Evolutionary conservation across 1,140 invertebrate genomes (phyloP).

Genomic region (Drosophila insularis): DNA sequence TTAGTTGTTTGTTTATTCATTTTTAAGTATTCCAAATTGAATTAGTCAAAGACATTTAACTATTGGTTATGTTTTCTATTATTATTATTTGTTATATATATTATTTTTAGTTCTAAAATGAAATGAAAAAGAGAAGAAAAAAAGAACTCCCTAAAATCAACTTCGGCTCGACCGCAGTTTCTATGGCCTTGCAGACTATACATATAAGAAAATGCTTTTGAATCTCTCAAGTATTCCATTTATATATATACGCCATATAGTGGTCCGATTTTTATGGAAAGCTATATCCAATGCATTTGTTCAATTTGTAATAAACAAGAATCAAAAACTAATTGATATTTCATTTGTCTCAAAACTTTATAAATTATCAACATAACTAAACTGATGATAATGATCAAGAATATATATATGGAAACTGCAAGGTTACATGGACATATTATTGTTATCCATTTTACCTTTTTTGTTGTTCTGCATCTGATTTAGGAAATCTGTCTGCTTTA

Average conservation of each 20-base stretch:
- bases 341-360: too few relatives aligned
- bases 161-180: neutral
- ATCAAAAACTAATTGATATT: too few relatives aligned
- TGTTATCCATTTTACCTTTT: neutral
- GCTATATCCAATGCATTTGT: too few relatives aligned
- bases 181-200: neutral
- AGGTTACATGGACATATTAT: neutral
- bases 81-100: conserved; percentile 25
- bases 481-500: neutral
- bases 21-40: conserved; percentile 57
- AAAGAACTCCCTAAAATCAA: neutral
- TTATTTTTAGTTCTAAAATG: conserved; percentile 5
- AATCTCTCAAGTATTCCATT: neutral
- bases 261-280: neutral
- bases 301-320: too few relatives aligned
- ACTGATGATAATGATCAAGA: too few relatives aligned
- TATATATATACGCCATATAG: too few relatives aligned
- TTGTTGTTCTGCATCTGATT: neutral
- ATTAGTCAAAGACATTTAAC: conserved; percentile 70
- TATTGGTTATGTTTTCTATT: conserved; percentile 35
- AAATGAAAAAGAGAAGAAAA: neutral
- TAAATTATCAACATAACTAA: too few relatives aligned
- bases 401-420: neutral
- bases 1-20: conserved; percentile 49
- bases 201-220: neutral